Evolutionary conservation across 2,888 invertebrate species (phyloP), one percentile per base, ranked within the genome.

Genomic region (Falcaria lacertinaria): DNA sequence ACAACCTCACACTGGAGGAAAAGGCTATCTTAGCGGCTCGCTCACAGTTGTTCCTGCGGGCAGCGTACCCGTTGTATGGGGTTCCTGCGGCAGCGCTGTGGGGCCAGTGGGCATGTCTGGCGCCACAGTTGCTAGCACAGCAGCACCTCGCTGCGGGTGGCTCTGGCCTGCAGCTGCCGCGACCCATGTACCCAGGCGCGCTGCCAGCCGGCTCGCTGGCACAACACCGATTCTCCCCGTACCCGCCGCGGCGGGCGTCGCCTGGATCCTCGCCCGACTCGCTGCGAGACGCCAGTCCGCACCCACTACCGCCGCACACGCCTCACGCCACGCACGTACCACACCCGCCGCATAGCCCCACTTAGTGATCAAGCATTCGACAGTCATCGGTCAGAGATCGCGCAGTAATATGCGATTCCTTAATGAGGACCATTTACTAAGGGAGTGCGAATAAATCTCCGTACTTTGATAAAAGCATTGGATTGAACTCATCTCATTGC

Each of bases 21-120:
- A 94, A 94, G 64, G 94, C 95, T 1, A 91, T 95, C 34, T 83
- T 95, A 61, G 94, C 94, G 0, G 95, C 95, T 1, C 88, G 95
- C 8, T 94, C 95, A 15, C 95, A 95, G 65, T 81, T 95, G 61
- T 92, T 95, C 56, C 83, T 95, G 40, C 87, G 94, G 1, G 94
- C 94, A 1, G 93, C 93, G 28, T 93, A 94, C 15, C 93, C 93
- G 0, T 62, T 83, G 49, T 89, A 90, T 57, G 86, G 90, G 2
- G 82, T 90, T 33, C 90, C 90, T 4, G 86, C 89, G 16, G 91
- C 91, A 33, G 91, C 92, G 34, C 74, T 93, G 22, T 93, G 93
- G 94, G 93, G 93, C 41, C 93, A 93, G 62, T 94, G 93, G 94
- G 93, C 93, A 6, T 92, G 93, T 61, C 65, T 93, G 40, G 92